A percentile compares a stretch with the other conserved stretches of the same genome.
These are phyloP conservation scores for Tauraco erythrolophus DNA, from an alignment of 2,113 vertebrate species.

Conservation along the genomic window DNA sequence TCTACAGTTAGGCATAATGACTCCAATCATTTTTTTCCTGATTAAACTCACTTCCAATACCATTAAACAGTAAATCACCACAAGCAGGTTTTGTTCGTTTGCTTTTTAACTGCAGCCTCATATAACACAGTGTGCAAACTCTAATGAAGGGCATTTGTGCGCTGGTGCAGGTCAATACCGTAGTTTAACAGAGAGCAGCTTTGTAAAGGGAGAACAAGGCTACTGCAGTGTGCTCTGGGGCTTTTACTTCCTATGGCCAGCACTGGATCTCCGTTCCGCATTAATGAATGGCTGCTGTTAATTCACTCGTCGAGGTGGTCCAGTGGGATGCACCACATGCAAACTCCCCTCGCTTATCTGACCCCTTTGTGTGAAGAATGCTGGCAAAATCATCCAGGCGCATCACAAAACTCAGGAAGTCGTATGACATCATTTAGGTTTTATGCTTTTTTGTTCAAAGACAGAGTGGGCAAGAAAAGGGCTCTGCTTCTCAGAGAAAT, in stretches of 20 bases:
- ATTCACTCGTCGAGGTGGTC: background rate
- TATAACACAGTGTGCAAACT: background rate
- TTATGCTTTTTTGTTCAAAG: background rate
- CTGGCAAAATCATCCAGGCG: background rate
- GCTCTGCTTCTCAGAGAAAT: background rate
- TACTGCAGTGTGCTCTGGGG: conserved; percentile 22
- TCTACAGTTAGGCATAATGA: background rate
- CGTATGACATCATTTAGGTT: background rate
- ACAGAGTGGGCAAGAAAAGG: background rate
- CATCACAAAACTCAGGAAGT: background rate
- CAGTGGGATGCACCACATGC: fast-evolving
- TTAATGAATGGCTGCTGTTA: conserved; percentile 52
- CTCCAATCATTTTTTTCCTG: background rate
- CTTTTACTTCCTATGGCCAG: conserved; percentile 29
- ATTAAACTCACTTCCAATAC: background rate
- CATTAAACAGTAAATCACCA: background rate
- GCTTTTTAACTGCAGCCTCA: background rate
- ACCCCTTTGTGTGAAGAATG: fast-evolving
- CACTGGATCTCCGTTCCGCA: background rate
- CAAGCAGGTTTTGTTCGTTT: background rate
- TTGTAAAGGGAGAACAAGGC: conserved; percentile 58
- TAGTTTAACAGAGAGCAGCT: conserved; percentile 43
- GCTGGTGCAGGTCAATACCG: background rate
- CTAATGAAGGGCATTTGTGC: conserved; percentile 17
- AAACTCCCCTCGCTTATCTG: background rate